Conservation (phyloP, 2,888 invertebrate species). For the Colletes collaris region DNA sequence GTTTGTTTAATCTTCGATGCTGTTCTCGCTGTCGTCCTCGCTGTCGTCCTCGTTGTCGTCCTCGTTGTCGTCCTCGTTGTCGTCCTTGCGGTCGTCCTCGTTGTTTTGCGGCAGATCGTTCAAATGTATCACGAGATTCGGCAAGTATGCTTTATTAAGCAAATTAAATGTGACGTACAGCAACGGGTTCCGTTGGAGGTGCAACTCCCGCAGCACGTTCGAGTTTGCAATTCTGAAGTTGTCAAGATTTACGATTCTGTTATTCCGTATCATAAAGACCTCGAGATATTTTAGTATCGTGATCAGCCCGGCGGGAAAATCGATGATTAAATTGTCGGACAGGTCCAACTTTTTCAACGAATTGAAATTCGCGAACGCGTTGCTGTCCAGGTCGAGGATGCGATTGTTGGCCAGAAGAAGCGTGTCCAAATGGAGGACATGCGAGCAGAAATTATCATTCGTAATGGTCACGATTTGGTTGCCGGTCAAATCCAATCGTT, state of each 20-base stretch:
- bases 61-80: no score
- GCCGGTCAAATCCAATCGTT: conserved; percentile 15
- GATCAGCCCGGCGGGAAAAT: conserved; percentile 20
- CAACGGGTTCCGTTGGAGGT: conserved; percentile 41
- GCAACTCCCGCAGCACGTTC: neutral
- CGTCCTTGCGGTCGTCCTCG: no score
- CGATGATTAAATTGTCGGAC: conserved; percentile 38
- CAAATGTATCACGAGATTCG: neutral
- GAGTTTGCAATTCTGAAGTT: neutral
- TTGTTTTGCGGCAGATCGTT: neutral
- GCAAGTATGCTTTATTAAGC: neutral
- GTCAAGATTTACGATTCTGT: conserved; percentile 26
- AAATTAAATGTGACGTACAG: accelerated
- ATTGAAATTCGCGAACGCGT: neutral
- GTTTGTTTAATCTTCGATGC: no score
- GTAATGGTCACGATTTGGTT: conserved; percentile 16
- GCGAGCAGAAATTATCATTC: neutral
- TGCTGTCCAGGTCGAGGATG: conserved; percentile 2
- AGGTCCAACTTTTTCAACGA: conserved; percentile 24
- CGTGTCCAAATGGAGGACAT: neutral
- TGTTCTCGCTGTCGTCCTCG: no score
- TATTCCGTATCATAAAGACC: conserved; percentile 31
- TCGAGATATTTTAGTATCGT: neutral
- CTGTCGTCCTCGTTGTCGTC: no score
- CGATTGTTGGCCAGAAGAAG: conserved; percentile 31